A percentile compares a stretch with the other conserved stretches of the same genome.
Conservation (phyloP, 1,140 invertebrate genomes). For the Pantala flavescens region DNA sequence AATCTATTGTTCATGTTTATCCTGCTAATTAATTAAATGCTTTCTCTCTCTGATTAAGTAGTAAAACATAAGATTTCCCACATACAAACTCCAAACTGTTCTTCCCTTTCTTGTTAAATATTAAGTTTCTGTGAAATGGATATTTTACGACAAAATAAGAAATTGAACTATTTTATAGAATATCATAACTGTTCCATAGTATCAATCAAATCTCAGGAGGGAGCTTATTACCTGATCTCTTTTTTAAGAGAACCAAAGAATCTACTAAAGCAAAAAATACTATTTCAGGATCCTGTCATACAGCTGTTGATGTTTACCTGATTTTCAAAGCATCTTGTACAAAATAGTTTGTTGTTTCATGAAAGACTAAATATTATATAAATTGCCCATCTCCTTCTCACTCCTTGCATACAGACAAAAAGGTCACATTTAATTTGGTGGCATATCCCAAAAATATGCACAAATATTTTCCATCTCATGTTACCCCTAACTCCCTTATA, state of each 20-base stretch:
- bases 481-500: background rate
- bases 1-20: background rate
- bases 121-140: background rate
- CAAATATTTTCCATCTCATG: background rate
- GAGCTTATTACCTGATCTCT: background rate
- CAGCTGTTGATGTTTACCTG: background rate
- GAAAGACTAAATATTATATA: background rate
- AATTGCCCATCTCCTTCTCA: background rate
- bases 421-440: background rate
- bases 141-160: background rate
- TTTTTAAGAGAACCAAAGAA: background rate
- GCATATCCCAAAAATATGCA: constrained; percentile 6
- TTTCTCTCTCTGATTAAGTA: background rate
- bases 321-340: background rate
- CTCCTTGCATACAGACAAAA: constrained; percentile 3
- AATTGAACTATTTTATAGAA: background rate
- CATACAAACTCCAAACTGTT: too few species aligned
- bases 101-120: background rate
- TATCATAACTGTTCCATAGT: background rate
- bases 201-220: constrained; percentile 5
- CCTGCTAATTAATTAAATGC: constrained; percentile 2
- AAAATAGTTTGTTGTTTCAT: constrained; percentile 3
- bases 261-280: constrained; percentile 8
- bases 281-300: background rate
- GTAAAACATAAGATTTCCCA: too few species aligned